A percentile compares a stretch with the other conserved stretches of the same genome.
These are phyloP conservation scores for Ichneumoninae sp. DNA, from an alignment of 2,888 invertebrate genomes.

Conservation along the genomic window DNA sequence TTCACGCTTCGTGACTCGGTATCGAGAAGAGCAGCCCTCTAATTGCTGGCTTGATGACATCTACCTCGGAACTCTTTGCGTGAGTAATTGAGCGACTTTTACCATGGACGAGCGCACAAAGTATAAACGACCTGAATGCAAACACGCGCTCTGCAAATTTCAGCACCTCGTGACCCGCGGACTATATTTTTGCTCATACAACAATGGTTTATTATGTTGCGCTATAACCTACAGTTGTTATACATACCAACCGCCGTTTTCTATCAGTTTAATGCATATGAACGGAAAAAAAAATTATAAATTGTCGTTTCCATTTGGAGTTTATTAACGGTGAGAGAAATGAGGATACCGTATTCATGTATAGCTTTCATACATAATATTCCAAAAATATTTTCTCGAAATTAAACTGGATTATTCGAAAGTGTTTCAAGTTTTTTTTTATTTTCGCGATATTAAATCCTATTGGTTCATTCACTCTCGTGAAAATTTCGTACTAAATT, in stretches of 20 bases:
- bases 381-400: too few relatives aligned
- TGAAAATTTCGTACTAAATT: too few relatives aligned
- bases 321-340: too few relatives aligned
- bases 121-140: neutral
- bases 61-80: conserved; percentile 7
- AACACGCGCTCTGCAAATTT: neutral
- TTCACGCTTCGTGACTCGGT: conserved; percentile 31
- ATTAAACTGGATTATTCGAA: too few relatives aligned
- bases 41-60: conserved; percentile 25
- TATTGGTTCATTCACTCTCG: too few relatives aligned
- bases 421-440: too few relatives aligned
- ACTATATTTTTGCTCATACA: neutral
- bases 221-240: neutral
- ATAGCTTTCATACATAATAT: too few relatives aligned
- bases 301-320: too few relatives aligned
- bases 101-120: neutral
- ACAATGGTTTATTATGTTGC: conserved; percentile 6
- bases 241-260: neutral
- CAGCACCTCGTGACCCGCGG: neutral
- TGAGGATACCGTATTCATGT: too few relatives aligned
- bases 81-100: conserved; percentile 33
- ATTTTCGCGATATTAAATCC: too few relatives aligned
- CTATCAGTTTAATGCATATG: neutral
- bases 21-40: conserved; percentile 7
- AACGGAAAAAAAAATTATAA: neutral